Evolutionary conservation across 2,797 vertebrate species (phyloP), one percentile per base, ranked within the genome.

Genomic region (Onychomys torridus): DNA sequence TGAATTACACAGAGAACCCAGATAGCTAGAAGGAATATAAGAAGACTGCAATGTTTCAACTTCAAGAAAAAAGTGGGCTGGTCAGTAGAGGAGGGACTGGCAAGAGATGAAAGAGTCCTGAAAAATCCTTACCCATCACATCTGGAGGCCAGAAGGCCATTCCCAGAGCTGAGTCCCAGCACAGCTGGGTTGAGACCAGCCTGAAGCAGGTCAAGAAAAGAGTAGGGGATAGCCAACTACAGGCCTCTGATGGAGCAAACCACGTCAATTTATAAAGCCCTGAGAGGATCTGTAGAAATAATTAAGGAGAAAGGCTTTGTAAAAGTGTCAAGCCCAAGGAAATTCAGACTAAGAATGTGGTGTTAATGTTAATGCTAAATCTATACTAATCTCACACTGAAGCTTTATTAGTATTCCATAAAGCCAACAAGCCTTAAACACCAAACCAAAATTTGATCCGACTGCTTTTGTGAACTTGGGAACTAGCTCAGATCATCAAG

Each of bases 381-480:
- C 49, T 93, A 40, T 81, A 88, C 27, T 37, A 79, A 71, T 55
- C 82, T 94, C 52, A 76, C 11, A 23, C 12, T 67, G 67, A 59
- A 83, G 82, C 52, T 93, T 92, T 27, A 85, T 73, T 61, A 86
- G 9, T n/a, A 75, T 77, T 96, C 71, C 27, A 96, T 19, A 86
- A 95, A 88, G 21, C 77, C 73, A 57, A 34, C 46, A 81, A 78
- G 16, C 19, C 25, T 89, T 96, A 91, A 81, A 93, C 21, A 61
- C 78, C 63, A 94, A 87, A 25, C 84, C 85, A 77, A 92, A 94
- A 91, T 90, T 65, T 7, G 21, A 96, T 91, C 69, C 73, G 40
- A 43, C 81, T 37, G 79, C 16, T 79, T 91, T n/a, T 78, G 14
- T 13, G 49, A 86, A 5, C 79, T 94, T 81, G 73, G 86, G 90